A percentile compares a stretch with the other conserved stretches of the same genome.
phyloP scores from a whole-genome alignment of 1,140 invertebrate genomes.

The Protaetia brevitarsis region DNA sequence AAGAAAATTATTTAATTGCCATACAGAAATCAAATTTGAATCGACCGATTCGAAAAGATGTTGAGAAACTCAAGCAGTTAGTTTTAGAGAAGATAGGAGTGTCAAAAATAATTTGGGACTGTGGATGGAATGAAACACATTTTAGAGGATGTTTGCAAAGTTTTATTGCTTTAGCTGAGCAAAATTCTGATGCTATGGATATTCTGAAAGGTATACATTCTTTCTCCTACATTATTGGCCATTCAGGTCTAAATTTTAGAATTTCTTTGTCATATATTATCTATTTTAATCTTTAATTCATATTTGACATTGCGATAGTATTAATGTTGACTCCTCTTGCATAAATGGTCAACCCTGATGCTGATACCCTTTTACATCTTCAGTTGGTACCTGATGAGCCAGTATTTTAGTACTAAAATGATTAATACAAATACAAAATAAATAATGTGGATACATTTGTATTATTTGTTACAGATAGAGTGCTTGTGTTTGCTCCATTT shows the following conservation, averaged over 20 bases:
- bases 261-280: too few species aligned
- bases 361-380: too few species aligned
- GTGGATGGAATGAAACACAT: constrained; percentile 84
- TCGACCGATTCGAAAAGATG: constrained; percentile 64
- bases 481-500: constrained; percentile 79
- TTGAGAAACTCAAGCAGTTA: constrained; percentile 57
- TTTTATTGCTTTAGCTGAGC: constrained; percentile 65
- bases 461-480: constrained; percentile 61
- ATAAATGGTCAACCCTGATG: too few species aligned
- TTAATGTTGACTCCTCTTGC: too few species aligned
- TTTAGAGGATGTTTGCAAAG: constrained; percentile 80
- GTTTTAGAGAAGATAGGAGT: constrained; percentile 58
- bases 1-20: constrained; percentile 61
- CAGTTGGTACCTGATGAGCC: too few species aligned
- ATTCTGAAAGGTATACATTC: constrained; percentile 56
- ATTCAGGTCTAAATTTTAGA: background rate
- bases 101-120: constrained; percentile 68
- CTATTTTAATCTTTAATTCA: too few species aligned
- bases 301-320: too few species aligned
- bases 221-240: too few species aligned
- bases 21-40: constrained; percentile 59
- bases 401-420: too few species aligned
- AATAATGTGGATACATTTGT: too few species aligned
- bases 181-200: constrained; percentile 68
- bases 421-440: too few species aligned